These are phyloP conservation scores for Paraescarpia echinospica DNA, from an alignment of 1,140 invertebrate species.

Conservation along the genomic window DNA sequence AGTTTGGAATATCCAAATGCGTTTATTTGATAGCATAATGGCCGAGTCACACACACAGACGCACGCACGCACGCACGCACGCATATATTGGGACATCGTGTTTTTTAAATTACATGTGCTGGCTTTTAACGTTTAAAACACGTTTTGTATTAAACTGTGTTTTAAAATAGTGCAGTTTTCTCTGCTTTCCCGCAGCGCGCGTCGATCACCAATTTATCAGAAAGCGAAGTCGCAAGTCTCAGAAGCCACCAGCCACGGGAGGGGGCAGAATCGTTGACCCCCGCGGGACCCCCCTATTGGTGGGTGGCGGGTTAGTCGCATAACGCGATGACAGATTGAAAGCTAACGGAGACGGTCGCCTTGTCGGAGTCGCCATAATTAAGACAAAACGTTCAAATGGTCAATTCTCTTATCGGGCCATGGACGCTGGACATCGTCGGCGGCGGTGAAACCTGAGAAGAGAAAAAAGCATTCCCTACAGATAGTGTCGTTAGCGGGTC, in stretches of 20 bases:
- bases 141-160: too few relatives aligned
- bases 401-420: neutral
- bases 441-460: neutral
- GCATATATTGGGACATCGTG: too few relatives aligned
- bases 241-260: neutral
- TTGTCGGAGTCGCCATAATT: neutral
- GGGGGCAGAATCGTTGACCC: neutral
- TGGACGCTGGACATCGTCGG: neutral
- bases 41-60: too few relatives aligned
- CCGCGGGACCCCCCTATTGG: neutral
- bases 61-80: too few relatives aligned
- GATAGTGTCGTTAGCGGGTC: neutral
- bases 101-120: neutral
- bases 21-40: too few relatives aligned
- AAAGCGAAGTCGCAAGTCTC: neutral
- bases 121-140: neutral
- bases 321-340: neutral
- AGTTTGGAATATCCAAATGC: too few relatives aligned
- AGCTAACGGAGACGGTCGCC: neutral
- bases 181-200: neutral
- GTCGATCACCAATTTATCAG: neutral
- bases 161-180: neutral
- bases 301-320: neutral
- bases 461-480: neutral
- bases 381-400: neutral